These are phyloP conservation scores for Eupithecia dodoneata DNA, from an alignment of 2,888 invertebrate genomes.

Conservation along the genomic window DNA sequence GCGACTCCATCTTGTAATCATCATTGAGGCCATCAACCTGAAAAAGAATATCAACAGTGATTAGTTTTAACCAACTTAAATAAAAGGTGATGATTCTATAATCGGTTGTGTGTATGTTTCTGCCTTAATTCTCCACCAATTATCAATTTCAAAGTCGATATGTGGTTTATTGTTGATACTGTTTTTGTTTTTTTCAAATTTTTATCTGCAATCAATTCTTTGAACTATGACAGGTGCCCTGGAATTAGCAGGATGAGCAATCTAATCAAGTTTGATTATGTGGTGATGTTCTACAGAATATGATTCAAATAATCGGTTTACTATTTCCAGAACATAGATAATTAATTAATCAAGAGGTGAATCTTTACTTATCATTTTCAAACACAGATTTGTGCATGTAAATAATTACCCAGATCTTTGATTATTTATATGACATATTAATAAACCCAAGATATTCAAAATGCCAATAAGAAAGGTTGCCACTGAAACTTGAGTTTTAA, in stretches of 20 bases:
- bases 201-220: too few species aligned
- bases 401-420: neutral
- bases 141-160: too few species aligned
- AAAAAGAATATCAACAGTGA: neutral
- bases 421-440: too few species aligned
- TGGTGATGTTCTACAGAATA: neutral
- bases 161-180: too few species aligned
- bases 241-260: too few species aligned
- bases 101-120: too few species aligned
- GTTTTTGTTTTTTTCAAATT: too few species aligned
- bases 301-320: neutral
- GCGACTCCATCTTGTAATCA: slow-evolving; percentile 99
- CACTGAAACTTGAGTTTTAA: neutral
- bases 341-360: neutral
- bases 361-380: slow-evolving; percentile 2
- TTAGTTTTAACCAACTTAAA: neutral
- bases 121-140: too few species aligned
- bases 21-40: slow-evolving; percentile 98
- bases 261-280: too few species aligned
- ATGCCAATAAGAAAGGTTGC: neutral
- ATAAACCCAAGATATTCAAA: neutral
- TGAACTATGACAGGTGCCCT: too few species aligned
- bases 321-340: neutral
- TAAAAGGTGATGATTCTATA: too few species aligned
- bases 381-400: neutral